Conservation (phyloP, 2,888 invertebrate genomes). For the Elegia similella region DNA sequence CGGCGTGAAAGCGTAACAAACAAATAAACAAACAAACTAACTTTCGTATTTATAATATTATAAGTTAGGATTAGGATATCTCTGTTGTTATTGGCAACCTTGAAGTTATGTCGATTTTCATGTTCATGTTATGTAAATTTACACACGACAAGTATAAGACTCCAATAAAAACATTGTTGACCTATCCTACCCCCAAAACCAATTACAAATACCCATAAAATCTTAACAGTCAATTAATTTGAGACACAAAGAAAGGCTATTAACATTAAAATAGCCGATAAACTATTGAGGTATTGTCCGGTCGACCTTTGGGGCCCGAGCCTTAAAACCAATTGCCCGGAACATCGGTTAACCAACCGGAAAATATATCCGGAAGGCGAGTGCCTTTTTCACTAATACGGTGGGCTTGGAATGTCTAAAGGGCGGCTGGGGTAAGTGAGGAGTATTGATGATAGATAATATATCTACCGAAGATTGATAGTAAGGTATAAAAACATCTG, state of each 20-base stretch:
- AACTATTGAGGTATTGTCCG: constrained; percentile 66
- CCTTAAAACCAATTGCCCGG: constrained; percentile 73
- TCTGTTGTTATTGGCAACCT: no score
- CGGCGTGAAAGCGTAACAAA: no score
- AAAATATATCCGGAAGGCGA: constrained; percentile 72
- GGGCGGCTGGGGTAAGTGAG: not conserved
- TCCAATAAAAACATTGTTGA: not conserved
- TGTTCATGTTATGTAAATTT: no score
- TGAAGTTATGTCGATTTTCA: no score
- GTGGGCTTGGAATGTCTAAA: constrained; percentile 20
- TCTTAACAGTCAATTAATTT: constrained; percentile 10
- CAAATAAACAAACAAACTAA: no score
- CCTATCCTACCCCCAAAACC: constrained; percentile 3
- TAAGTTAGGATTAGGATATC: no score
- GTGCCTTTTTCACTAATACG: constrained; percentile 66
- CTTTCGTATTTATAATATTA: no score
- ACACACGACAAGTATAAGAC: no score
- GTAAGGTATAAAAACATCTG: no score
- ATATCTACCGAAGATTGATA: not conserved
- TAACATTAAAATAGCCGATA: constrained; percentile 40
- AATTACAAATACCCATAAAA: constrained; percentile 4
- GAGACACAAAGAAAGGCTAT: constrained; percentile 25
- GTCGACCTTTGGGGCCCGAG: constrained; percentile 53
- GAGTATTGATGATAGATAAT: not conserved
- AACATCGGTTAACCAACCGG: constrained; percentile 78